Percentiles rank a stretch among this genome's conserved stretches.
These are phyloP conservation scores for Fulmarus glacialis DNA, from an alignment of 2,113 vertebrate species.

Conservation along the genomic window DNA sequence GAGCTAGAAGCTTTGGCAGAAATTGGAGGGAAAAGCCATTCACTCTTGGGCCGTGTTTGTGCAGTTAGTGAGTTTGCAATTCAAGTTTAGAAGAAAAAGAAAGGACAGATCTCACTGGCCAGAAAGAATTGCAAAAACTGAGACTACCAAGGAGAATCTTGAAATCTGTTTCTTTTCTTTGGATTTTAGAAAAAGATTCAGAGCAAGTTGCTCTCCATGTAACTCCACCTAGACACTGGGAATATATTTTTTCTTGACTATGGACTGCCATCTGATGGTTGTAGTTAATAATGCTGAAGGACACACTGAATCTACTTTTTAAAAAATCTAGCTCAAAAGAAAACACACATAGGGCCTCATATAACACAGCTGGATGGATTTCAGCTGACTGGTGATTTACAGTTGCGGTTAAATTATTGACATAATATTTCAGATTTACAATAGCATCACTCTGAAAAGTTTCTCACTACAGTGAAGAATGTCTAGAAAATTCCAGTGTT, in stretches of 20 bases:
- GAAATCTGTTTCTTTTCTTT: neutral
- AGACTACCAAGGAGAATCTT: neutral
- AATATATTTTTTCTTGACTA: neutral
- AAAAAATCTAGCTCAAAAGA: neutral
- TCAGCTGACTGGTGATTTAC: neutral
- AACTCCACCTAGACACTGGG: neutral
- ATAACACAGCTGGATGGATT: neutral
- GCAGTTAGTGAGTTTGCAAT: neutral
- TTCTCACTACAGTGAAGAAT: neutral
- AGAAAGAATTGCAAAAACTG: neutral
- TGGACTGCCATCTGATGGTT: constrained; percentile 51
- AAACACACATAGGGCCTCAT: neutral
- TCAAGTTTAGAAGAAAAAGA: neutral
- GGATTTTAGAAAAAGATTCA: neutral
- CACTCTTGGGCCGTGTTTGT: neutral
- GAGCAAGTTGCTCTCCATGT: neutral
- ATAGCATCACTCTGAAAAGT: neutral
- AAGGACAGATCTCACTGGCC: neutral
- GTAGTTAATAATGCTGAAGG: neutral
- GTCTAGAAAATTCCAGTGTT: neutral
- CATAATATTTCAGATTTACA: neutral
- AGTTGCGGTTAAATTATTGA: neutral
- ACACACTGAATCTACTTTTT: neutral
- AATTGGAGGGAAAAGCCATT: neutral
- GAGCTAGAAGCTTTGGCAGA: neutral